Evolutionary conservation across 2,113 vertebrate genomes (phyloP), one percentile per base, ranked within the genome.

Genomic region (Eublepharis macularius): DNA sequence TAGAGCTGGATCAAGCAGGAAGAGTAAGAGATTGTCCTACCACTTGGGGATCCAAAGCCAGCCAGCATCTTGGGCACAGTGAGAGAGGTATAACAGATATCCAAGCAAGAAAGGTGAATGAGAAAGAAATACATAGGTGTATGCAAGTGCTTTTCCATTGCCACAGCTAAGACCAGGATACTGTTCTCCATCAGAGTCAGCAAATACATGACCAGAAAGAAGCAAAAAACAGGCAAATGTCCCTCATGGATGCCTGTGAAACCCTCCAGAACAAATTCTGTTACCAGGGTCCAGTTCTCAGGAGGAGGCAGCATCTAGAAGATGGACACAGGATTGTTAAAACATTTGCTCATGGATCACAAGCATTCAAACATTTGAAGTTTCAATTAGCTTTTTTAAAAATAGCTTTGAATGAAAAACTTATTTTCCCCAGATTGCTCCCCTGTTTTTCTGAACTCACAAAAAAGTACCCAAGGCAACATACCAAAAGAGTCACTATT

Each of bases 21-120:
- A 6, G 34, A 16, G 0, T 82, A 93, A 39, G 90, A 92, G 69
- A 95, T 93, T 1, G 3, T 87, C 60, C 87, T 88, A 47, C 86
- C 87, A 2, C 75, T 72, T 10, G 45, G 24, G 2, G 63, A 65
- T 6, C 79, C 70, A 75, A 69, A 69, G 43, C 92, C 91, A 78
- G 88, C 65, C 89, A 95, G 76, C 88, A 93, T 92, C 84, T 93
- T 93, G 36, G 94, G 94, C 69, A 93, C 90, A 0, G 90, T 94
- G 72, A 92, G 88, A 1, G 93, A 89, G 3, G 91, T 92, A 8
- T 93, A 94, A 45, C 74, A 81, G 3, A 94, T 91, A 73, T 94
- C 93, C 80, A 94, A 90, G 82, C 88, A 91, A 14, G 93, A 94
- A 76, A 94, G 57, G n/a, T 93, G 92, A 0, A 84, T 76, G 24